Evolutionary conservation across 2,888 invertebrate species (phyloP).

Genomic region (Meloe dianella): DNA sequence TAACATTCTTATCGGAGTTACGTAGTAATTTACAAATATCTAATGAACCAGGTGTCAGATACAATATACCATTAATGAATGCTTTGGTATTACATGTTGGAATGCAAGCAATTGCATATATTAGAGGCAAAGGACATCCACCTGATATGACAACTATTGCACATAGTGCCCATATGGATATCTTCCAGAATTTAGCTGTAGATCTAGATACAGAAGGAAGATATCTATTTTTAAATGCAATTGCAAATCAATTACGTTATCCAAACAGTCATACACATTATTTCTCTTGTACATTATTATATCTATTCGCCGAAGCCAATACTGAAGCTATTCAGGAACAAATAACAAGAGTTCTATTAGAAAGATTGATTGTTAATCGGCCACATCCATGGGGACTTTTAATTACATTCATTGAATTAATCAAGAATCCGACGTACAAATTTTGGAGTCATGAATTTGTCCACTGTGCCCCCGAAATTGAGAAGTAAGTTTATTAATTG

Average conservation of each 20-base stretch:
- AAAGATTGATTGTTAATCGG: conserved; percentile 95
- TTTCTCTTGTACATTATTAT: conserved; percentile 96
- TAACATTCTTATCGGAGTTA: conserved; percentile 93
- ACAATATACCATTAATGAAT: conserved; percentile 96
- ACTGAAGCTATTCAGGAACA: conserved; percentile 98
- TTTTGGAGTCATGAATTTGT: conserved; percentile 99
- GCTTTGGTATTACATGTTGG: conserved; percentile 98
- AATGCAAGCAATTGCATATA: conserved; percentile 91
- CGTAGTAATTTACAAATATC: conserved; percentile 88
- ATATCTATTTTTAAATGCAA: conserved; percentile 96
- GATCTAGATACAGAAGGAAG: conserved; percentile 98
- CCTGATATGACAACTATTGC: conserved; percentile 98
- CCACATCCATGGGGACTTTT: conserved; percentile 99
- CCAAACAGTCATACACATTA: conserved; percentile 99
- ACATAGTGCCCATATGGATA: conserved; percentile 99
- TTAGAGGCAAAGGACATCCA: conserved; percentile 87
- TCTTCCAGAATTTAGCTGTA: conserved; percentile 98
- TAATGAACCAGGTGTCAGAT: conserved; percentile 83
- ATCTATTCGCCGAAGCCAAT: conserved; percentile 97
- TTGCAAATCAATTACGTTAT: conserved; percentile 97
- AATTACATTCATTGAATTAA: conserved; percentile 98
- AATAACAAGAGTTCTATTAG: conserved; percentile 94
- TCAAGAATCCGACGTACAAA: conserved; percentile 97
- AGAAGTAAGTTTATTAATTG: conserved; percentile 82
- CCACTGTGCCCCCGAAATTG: conserved; percentile 98